Evolutionary conservation across 2,888 invertebrate genomes (phyloP).

Genomic region (Chymomyza fuscimana): DNA sequence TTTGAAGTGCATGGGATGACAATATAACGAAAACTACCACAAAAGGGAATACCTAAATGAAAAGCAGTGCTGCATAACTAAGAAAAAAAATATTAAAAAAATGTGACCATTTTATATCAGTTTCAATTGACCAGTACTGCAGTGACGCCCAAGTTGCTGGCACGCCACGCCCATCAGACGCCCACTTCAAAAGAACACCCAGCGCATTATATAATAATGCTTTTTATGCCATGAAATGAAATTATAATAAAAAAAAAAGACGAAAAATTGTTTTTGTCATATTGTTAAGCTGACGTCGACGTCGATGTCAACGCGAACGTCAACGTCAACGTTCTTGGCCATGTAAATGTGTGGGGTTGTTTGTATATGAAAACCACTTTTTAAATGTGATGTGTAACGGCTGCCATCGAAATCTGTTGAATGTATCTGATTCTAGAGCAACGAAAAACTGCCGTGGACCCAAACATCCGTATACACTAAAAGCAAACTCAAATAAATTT

Average conservation of each 20-base stretch:
- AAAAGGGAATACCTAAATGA: constrained; percentile 36
- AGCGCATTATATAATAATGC: constrained; percentile 70
- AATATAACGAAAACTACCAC: constrained; percentile 63
- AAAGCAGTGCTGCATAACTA: constrained; percentile 8
- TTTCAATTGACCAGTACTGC: constrained; percentile 64
- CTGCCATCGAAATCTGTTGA: constrained; percentile 73
- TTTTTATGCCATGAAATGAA: constrained; percentile 32
- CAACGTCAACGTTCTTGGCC: constrained; percentile 13
- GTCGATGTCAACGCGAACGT: constrained; percentile 20
- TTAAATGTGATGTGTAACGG: constrained; percentile 69
- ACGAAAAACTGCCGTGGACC: constrained; percentile 21
- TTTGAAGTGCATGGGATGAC: constrained; percentile 40
- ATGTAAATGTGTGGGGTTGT: constrained; percentile 29
- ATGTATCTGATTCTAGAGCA: constrained; percentile 42
- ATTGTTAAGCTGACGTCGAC: constrained; percentile 69
- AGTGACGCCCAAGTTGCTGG: constrained; percentile 56
- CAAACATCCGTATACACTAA: constrained; percentile 56
- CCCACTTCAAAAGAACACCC: constrained; percentile 36
- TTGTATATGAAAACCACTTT: constrained; percentile 66
- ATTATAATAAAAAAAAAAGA: constrained; percentile 22
- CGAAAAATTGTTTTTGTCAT: constrained; percentile 74
- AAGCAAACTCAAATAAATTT: constrained; percentile 76
- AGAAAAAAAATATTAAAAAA: constrained; percentile 23
- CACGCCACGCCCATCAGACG: constrained; percentile 41
- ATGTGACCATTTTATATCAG: constrained; percentile 61